These are phyloP conservation scores for Natrix natrix DNA, from an alignment of 2,797 vertebrate genomes.

Conservation along the genomic window DNA sequence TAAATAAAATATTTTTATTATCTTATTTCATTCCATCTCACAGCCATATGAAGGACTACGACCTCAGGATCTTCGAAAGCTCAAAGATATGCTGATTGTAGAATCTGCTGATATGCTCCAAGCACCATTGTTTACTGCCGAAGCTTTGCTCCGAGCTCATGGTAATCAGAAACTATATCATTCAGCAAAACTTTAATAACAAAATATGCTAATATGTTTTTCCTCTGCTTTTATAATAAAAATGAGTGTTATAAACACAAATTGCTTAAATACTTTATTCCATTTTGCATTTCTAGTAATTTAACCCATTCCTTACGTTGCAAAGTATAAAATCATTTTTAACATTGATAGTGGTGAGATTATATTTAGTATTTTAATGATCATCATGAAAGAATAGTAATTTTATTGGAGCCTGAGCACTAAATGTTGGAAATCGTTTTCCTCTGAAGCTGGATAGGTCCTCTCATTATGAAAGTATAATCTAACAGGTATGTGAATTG, in stretches of 20 bases:
- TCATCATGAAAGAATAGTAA: background rate
- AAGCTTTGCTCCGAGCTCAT: conserved; percentile 94
- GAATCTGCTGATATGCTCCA: conserved; percentile 99
- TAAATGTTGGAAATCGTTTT: background rate
- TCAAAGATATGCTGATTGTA: conserved; percentile 99
- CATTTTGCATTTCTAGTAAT: background rate
- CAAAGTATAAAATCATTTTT: background rate
- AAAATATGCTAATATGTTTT: conserved; percentile 21
- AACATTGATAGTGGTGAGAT: background rate
- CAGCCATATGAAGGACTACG: conserved; percentile 93
- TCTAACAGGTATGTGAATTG: background rate
- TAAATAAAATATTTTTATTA: conserved; percentile 13
- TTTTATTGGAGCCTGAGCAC: background rate
- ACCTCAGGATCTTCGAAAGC: conserved; percentile 90
- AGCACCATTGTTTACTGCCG: conserved; percentile 95
- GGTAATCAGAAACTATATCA: conserved; percentile 75
- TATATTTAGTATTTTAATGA: background rate
- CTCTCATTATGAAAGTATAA: background rate
- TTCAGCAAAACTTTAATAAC: background rate
- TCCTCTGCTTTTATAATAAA: conserved; percentile 3
- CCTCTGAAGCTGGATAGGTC: background rate
- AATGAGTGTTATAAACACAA: conserved; percentile 1
- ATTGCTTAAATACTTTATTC: conserved; percentile 7
- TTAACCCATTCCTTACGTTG: background rate
- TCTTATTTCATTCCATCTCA: conserved; percentile 43